Percentiles rank a stretch among this genome's conserved stretches.
Evolutionary conservation across 1,140 invertebrate genomes (phyloP).

Genomic region (Cydia pomonella): DNA sequence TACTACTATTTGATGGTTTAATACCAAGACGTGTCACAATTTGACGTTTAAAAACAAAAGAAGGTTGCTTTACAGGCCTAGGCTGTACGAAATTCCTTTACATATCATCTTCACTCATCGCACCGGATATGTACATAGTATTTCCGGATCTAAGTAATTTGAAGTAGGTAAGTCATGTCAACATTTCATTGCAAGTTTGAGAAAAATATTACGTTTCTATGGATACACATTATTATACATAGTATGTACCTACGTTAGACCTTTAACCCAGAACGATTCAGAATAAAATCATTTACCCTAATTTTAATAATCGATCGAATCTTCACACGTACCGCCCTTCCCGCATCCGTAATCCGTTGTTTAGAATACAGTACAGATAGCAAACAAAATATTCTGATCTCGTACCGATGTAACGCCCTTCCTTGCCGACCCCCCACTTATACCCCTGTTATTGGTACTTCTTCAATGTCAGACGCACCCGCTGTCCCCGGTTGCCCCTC

Average conservation of each 20-base stretch:
- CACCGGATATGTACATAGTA: too few relatives aligned
- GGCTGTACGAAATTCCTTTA: too few relatives aligned
- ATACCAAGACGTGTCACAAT: too few relatives aligned
- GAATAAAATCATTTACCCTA: conserved; percentile 19
- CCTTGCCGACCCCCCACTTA: conserved; percentile 75
- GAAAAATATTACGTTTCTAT: too few relatives aligned
- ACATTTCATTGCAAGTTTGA: too few relatives aligned
- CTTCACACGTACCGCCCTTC: conserved; percentile 52
- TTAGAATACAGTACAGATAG: conserved; percentile 61
- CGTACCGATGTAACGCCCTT: conserved; percentile 76
- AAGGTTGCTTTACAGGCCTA: too few relatives aligned
- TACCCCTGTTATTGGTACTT: conserved; percentile 82
- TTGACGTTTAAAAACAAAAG: too few relatives aligned
- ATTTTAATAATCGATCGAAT: conserved; percentile 33
- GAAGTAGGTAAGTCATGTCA: too few relatives aligned
- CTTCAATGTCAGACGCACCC: conserved; percentile 82
- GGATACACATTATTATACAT: too few relatives aligned
- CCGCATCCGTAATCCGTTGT: conserved; percentile 77
- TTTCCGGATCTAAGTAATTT: too few relatives aligned
- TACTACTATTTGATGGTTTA: too few relatives aligned
- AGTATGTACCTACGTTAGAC: not conserved
- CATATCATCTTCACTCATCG: too few relatives aligned
- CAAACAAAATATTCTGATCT: conserved; percentile 79
- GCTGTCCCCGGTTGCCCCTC: conserved; percentile 65
- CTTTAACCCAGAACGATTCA: not conserved